Evolutionary conservation across 2,888 invertebrate species (phyloP), one percentile per base, ranked within the genome.

Genomic region (Lucinisca nassula): DNA sequence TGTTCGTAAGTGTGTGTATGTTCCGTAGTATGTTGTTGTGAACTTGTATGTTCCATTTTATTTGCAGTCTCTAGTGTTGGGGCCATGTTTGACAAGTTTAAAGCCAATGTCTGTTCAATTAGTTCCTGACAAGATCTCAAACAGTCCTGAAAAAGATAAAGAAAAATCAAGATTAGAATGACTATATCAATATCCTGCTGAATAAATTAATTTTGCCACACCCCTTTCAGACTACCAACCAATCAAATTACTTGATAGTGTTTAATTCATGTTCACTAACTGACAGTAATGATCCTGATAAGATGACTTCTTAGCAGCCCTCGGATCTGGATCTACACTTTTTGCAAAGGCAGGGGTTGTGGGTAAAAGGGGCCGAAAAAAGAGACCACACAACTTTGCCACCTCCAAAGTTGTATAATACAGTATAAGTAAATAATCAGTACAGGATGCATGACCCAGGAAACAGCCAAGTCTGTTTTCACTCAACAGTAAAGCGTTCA

Each of bases 121-220:
- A 95, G 95, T 87, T 96, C 96, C 88, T 95, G 95, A 86, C 96
- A 96, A 1, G 95, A 92, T 79, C 94, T 90, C n/a, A 96, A 89
- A 82, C 94, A 95, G 74, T 96, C 96, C 96, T 96, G 91, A 21
- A 92, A 90, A 67, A 79, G 14, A 76, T 87, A 35, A 76, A 49
- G n/a, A 77, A 55, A 35, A 14, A 40, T 40, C 40, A 40, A 14
- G 40, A 40, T 40, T 40, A 40, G 6, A 40, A 40, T 40, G 40
- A 40, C n/a, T n/a, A n/a, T n/a, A n/a, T n/a, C n/a, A n/a, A n/a
- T n/a, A n/a, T n/a, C n/a, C n/a, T n/a, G n/a, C n/a, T n/a, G n/a
- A n/a, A n/a, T n/a, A n/a, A n/a, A n/a, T n/a, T n/a, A n/a, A n/a
- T n/a, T n/a, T n/a, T n/a, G n/a, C n/a, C n/a, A n/a, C n/a, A n/a